Base-by-base conservation (phyloP, 2,888 invertebrate species). In the Ptychoptera albimana region DNA sequence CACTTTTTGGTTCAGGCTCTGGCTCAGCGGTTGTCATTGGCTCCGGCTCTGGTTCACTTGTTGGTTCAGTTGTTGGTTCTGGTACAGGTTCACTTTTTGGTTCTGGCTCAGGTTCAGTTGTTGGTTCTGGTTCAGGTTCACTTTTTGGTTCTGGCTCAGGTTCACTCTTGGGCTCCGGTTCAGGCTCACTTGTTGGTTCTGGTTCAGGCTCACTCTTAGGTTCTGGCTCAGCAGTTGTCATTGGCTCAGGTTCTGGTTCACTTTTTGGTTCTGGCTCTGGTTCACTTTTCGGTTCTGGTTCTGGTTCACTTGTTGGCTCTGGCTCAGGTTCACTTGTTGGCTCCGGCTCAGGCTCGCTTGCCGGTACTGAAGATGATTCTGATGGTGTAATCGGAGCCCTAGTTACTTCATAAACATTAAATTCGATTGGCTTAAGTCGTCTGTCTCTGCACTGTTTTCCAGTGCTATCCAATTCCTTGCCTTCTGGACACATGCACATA, bases 401-500 rank as follows among this genome's bases (percentile, higher is more conserved):
- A 54, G 51, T 55, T 65, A 61, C 47, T 39, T 48, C 49, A 37
- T 54, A 49, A 31, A 48, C 49, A 37, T 53, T 50, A 40, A 53
- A 50, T 10, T 49, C 46, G 14, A 50, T 45, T 8, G 34, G 11
- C 16, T 42, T 42, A 12, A 45, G 37, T 8, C 46, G 53, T 60
- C 59, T 49, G 64, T 56, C 45, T 39, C 50, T 47, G 34, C 46
- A 55, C 61, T 58, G 47, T 66, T 54, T 50, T 9, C 47, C 42
- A 9, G 30, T 51, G 23, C 57, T 53, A 35, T 61, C 50, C 48
- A 74, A 75, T 29, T 68, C 65, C 56, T 67, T 61, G 30, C 72
- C 73, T 35, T 63, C 59, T 9, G 75, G 74, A 57, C 84, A 85
- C 3, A 62, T 67, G 57, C 85, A 86, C 30, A 61, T 62, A 56